These are phyloP conservation scores for Elysia crispata DNA, from an alignment of 2,888 invertebrate species.

Conservation along the genomic window DNA sequence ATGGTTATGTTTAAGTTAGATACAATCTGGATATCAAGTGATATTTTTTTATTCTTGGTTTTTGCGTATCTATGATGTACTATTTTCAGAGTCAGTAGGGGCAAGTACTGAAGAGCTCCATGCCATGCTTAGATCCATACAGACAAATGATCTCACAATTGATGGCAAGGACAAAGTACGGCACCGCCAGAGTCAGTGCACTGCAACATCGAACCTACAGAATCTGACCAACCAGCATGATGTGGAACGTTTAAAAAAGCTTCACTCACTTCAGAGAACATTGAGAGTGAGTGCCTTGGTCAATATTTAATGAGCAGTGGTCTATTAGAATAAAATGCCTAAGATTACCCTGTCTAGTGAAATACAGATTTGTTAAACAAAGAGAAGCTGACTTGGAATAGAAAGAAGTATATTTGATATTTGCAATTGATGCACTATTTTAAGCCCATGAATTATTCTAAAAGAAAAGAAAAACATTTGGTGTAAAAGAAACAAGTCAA, in stretches of 20 bases:
- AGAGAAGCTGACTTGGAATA: too few relatives aligned
- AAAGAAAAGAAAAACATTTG: too few relatives aligned
- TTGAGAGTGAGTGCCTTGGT: slow-evolving; percentile 57
- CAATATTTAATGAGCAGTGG: too few relatives aligned
- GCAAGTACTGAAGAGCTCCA: slow-evolving; percentile 62
- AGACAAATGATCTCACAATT: slow-evolving; percentile 62
- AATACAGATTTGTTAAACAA: too few relatives aligned
- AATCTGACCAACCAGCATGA: slow-evolving; percentile 51
- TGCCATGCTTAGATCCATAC: slow-evolving; percentile 58
- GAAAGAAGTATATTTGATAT: too few relatives aligned
- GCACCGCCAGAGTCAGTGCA: slow-evolving; percentile 56
- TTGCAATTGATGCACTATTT: too few relatives aligned
- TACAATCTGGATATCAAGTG: too few relatives aligned
- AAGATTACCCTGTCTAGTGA: too few relatives aligned
- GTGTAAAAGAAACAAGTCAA: too few relatives aligned
- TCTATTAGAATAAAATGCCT: too few relatives aligned
- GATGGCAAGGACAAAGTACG: slow-evolving; percentile 64
- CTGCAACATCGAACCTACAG: slow-evolving; percentile 46
- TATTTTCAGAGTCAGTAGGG: slow-evolving; percentile 27
- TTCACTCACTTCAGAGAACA: slow-evolving; percentile 64
- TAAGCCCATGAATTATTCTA: too few relatives aligned
- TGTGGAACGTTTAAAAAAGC: slow-evolving; percentile 58
- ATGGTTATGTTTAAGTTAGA: too few relatives aligned
- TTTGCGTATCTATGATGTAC: not conserved
- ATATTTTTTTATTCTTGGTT: not conserved